phyloP scores from a whole-genome alignment of 2,888 invertebrate genomes.

The Parthenolecanium corni region DNA sequence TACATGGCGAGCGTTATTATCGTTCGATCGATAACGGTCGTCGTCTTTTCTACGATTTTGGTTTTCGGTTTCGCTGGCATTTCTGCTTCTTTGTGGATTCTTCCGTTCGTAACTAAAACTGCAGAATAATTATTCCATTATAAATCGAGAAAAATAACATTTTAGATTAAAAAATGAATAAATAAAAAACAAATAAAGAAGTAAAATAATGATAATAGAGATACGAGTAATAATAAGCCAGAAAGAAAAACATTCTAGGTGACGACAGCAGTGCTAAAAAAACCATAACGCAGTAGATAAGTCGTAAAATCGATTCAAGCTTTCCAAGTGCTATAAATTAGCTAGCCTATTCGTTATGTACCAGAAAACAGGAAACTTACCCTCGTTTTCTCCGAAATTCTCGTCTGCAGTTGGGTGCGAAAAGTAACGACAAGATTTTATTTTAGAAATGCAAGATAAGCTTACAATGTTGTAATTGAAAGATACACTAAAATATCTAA shows the following conservation, averaged over 20 bases:
- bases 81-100: neutral
- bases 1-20: neutral
- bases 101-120: conserved; percentile 19
- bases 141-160: neutral
- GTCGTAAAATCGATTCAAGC: neutral
- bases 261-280: too few relatives aligned
- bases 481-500: too few relatives aligned
- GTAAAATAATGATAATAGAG: too few relatives aligned
- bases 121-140: too few relatives aligned
- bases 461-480: too few relatives aligned
- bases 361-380: conserved; percentile 6
- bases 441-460: neutral
- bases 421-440: conserved; percentile 3
- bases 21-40: neutral
- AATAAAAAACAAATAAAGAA: too few relatives aligned
- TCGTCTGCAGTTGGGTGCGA: conserved; percentile 13
- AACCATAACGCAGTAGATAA: too few relatives aligned
- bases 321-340: neutral
- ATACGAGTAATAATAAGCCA: too few relatives aligned
- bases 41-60: conserved; percentile 10
- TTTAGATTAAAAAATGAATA: too few relatives aligned
- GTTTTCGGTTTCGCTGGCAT: conserved; percentile 12
- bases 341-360: neutral
- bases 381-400: conserved; percentile 21
- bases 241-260: too few relatives aligned